Evolutionary conservation across 1,140 invertebrate species (phyloP), one percentile per base, ranked within the genome.

Genomic region (Oncopodura yosiiana): DNA sequence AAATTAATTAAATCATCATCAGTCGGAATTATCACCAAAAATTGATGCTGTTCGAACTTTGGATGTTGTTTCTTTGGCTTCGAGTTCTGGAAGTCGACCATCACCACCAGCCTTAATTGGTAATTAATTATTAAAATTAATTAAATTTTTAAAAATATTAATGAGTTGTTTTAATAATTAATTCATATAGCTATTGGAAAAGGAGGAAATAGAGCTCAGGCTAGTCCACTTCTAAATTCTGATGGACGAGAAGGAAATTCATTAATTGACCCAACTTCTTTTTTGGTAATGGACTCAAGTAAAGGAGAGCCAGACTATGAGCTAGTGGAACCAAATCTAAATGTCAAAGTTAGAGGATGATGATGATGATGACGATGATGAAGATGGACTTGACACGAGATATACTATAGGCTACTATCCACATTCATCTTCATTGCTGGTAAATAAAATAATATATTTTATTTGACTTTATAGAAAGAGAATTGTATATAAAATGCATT

Each of bases 291-390:
- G 43, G 60, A 58, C 18, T 11, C 14, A 23, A n/a, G 4, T 2
- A 53, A 58, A 52, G 55, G 42, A 18, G 62, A 63, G 14, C 23
- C 14, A 6, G 53, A 63, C 18, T 56, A 56, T 37, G 62, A 60
- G 5, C 32, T 56, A 24, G 51, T 54, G 12, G 62, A 60, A 5
- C 26, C 59, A 1, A 48, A 53, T 24, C 30, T 63, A 24, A 58
- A 46, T 27, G 43, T 63, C n/a, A 57, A 63, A 50, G 41, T 56
- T n/a, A n/a, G n/a, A n/a, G 27, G 59, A 64, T 32, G 62, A 58
- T n/a, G 62, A 64, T 14, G 62, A 63, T 43, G 61, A 64, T 38
- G 61, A 63, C 36, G 62, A 64, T 37, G 62, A 63, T 36, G 62
- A 63, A 26, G 56, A 58, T 16, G 54, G 53, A 42, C 32, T 57